Percentiles rank a stretch among this genome's conserved stretches.
Evolutionary conservation across 2,888 invertebrate species (phyloP).

Genomic region (Pheosia tremula): DNA sequence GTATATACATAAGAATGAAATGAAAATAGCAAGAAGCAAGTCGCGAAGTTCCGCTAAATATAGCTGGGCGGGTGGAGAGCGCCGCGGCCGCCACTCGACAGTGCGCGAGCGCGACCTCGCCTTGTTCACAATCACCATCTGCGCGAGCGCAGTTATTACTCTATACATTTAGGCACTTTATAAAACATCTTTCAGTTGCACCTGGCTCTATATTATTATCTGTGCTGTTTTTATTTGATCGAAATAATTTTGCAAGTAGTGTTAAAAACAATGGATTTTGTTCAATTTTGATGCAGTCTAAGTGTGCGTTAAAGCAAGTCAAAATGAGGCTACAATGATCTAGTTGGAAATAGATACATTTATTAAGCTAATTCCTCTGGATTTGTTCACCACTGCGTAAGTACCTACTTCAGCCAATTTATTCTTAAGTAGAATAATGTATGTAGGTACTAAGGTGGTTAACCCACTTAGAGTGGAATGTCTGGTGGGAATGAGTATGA

Average conservation of each 20-base stretch:
- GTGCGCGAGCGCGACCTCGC: conserved; percentile 62
- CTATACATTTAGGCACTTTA: conserved; percentile 26
- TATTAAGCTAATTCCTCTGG: conserved; percentile 43
- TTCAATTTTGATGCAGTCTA: conserved; percentile 3
- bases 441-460: conserved; percentile 3
- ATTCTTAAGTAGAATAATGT: conserved; percentile 9
- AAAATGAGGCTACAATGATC: conserved; percentile 57
- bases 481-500: neutral
- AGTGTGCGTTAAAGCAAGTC: conserved; percentile 26
- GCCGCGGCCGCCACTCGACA: conserved; percentile 48
- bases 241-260: neutral
- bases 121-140: conserved; percentile 50
- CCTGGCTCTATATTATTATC: conserved; percentile 7
- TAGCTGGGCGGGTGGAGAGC: conserved; percentile 69
- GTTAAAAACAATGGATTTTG: neutral
- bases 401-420: conserved; percentile 41
- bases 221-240: conserved; percentile 1
- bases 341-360: conserved; percentile 37
- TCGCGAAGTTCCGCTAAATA: conserved; percentile 82
- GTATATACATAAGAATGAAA: conserved; percentile 68
- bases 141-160: conserved; percentile 31
- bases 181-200: conserved; percentile 12
- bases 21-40: conserved; percentile 81
- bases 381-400: conserved; percentile 60
- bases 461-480: conserved; percentile 13